These are phyloP conservation scores for Herpailurus yagouaroundi DNA, from an alignment of 2,113 vertebrate species.

Conservation along the genomic window DNA sequence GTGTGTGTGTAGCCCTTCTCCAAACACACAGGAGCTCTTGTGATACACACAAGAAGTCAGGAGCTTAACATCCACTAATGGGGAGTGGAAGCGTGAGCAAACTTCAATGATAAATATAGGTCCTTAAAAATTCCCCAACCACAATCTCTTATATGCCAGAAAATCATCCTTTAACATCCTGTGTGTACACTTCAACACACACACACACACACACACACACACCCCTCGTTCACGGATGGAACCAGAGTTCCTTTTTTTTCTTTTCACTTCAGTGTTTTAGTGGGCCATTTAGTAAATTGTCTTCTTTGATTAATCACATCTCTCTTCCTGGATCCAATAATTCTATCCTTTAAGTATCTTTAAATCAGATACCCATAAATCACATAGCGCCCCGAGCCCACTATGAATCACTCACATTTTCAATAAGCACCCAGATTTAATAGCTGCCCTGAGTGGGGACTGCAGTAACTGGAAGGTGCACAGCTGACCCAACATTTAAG, in stretches of 20 bases:
- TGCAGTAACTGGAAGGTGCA: background rate
- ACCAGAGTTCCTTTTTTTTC: background rate
- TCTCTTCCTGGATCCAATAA: conserved; percentile 61
- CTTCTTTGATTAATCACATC: conserved; percentile 75
- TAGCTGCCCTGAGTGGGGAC: background rate
- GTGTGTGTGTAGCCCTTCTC: background rate
- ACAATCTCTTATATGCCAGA: background rate
- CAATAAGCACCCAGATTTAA: conserved; percentile 53
- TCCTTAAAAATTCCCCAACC: background rate
- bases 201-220: background rate
- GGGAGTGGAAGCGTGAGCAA: background rate
- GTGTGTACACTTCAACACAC: background rate
- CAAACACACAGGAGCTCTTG: background rate
- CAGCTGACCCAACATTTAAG: conserved; percentile 1
- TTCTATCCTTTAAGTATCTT: conserved; percentile 69
- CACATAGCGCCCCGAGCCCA: conserved; percentile 54
- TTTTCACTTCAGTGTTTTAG: conserved; percentile 55
- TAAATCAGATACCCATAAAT: conserved; percentile 72
- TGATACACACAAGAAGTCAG: background rate
- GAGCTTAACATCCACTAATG: background rate
- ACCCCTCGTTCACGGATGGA: background rate
- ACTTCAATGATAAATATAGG: background rate
- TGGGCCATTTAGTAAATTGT: conserved; percentile 58
- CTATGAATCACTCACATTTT: conserved; percentile 18
- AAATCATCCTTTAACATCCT: background rate